Evolutionary conservation across 2,888 invertebrate species (phyloP), one percentile per base, ranked within the genome.

Genomic region (Zonitis immaculata): DNA sequence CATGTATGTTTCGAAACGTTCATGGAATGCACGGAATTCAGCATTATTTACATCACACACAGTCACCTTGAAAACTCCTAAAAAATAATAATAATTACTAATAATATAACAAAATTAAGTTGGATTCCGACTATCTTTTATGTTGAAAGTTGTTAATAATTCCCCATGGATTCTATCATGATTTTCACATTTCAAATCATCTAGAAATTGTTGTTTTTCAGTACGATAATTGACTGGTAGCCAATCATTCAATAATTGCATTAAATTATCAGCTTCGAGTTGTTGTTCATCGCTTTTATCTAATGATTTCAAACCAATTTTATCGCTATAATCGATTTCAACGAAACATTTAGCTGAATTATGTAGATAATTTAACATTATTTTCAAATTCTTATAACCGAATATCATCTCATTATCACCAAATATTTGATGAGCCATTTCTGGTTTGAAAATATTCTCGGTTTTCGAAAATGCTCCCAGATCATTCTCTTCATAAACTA

Each of bases 371-470:
- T 61, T 61, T 45, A 71, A 25, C 12, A 56, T 51, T 12, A 71
- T 84, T 54, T 81, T 80, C 28, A 97, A 77, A 67, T 91, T 88
- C 69, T 88, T 86, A 73, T 95, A 98, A 3, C 97, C 98, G 79
- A 95, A 95, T 73, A 98, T 94, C 57, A 85, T 89, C 77, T 98
- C 98, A 67, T 73, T 74, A 35, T 91, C 89, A 5, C 93, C 94
- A 75, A 94, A 95, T 52, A 95, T 86, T 77, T 96, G 95, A 79
- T 96, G 93, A 47, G 92, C 89, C 89, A 95, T 93, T 51, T 87
- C 86, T 0, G 95, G 93, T 30, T 82, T 79, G 70, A 94, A 94
- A 8, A 54, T 51, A 22, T 62, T 54, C 26, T 26, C 32, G 9
- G 60, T 56, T 11, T 49, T 55, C 8, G 9, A 11, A 6, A 35